A percentile compares a stretch with the other conserved stretches of the same genome.
Evolutionary conservation across 2,888 invertebrate genomes (phyloP).

Genomic region (Tridacna crocea): DNA sequence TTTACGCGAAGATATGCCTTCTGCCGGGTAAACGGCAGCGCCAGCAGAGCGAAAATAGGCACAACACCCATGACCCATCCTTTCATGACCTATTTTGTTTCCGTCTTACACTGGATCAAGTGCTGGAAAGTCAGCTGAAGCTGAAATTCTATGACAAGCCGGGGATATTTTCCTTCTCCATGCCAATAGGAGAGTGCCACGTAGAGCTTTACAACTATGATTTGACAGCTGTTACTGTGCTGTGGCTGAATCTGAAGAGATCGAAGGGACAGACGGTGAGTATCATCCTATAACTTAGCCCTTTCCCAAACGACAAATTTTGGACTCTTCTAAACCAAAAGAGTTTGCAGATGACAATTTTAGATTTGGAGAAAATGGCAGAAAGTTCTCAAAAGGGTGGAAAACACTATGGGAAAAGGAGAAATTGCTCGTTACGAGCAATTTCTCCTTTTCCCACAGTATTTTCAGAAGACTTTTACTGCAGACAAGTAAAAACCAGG

Average conservation of each 20-base stretch:
- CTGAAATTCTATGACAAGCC: constrained; percentile 54
- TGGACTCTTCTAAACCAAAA: no score
- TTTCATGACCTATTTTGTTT: constrained; percentile 50
- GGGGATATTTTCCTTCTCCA: constrained; percentile 31
- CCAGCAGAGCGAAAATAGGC: constrained; percentile 28
- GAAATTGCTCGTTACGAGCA: no score
- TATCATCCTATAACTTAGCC: not conserved
- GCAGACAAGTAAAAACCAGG: no score
- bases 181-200: constrained; percentile 40
- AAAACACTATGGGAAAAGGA: no score
- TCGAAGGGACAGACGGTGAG: constrained; percentile 45
- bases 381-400: no score
- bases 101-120: constrained; percentile 26
- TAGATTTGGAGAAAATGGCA: no score
- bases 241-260: constrained; percentile 43
- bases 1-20: constrained; percentile 40
- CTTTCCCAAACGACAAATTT: not conserved
- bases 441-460: no score
- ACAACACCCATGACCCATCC: constrained; percentile 43
- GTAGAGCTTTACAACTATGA: constrained; percentile 43
- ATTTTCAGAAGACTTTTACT: no score
- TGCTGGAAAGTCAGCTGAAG: constrained; percentile 37
- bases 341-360: no score
- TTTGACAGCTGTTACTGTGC: constrained; percentile 47
- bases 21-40: constrained; percentile 44